These are phyloP conservation scores for Columba livia DNA, from an alignment of 2,113 vertebrate species.

Conservation along the genomic window DNA sequence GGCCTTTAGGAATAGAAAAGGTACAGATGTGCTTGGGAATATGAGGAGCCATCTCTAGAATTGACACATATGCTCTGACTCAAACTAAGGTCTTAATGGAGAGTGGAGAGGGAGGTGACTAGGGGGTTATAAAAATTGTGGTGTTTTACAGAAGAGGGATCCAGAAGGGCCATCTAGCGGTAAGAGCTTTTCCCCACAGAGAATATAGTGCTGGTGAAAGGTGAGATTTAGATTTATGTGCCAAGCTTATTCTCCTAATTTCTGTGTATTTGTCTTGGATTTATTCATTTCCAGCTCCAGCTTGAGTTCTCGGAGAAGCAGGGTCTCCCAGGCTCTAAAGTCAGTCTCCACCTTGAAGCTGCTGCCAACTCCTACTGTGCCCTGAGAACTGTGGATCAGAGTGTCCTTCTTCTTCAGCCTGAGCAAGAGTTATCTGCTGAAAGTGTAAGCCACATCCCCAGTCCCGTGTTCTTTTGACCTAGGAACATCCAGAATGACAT, in stretches of 20 bases:
- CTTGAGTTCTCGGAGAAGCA: slow-evolving; percentile 77
- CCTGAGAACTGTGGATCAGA: slow-evolving; percentile 82
- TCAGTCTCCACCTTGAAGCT: slow-evolving; percentile 76
- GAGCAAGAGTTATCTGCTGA: slow-evolving; percentile 69
- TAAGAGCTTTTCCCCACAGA: neutral
- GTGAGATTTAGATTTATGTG: neutral
- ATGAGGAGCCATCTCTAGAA: neutral
- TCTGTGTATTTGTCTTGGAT: neutral
- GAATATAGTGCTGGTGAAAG: neutral
- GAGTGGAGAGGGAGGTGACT: neutral
- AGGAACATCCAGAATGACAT: neutral
- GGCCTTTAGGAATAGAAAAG: neutral
- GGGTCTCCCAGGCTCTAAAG: slow-evolving; percentile 74
- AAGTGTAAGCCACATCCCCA: slow-evolving; percentile 1
- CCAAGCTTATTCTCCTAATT: neutral
- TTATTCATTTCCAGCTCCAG: slow-evolving; percentile 75
- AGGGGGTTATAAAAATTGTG: fast-evolving
- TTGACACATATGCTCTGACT: fast-evolving
- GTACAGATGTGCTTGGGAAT: neutral
- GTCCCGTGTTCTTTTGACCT: neutral
- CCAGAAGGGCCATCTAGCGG: neutral
- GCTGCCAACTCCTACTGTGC: slow-evolving; percentile 83
- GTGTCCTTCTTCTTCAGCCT: slow-evolving; percentile 76
- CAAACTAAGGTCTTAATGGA: neutral
- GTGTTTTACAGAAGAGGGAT: neutral